A percentile compares a stretch with the other conserved stretches of the same genome.
phyloP scores from a whole-genome alignment of 2,888 invertebrate genomes.

The Drosophila bunnanda region DNA sequence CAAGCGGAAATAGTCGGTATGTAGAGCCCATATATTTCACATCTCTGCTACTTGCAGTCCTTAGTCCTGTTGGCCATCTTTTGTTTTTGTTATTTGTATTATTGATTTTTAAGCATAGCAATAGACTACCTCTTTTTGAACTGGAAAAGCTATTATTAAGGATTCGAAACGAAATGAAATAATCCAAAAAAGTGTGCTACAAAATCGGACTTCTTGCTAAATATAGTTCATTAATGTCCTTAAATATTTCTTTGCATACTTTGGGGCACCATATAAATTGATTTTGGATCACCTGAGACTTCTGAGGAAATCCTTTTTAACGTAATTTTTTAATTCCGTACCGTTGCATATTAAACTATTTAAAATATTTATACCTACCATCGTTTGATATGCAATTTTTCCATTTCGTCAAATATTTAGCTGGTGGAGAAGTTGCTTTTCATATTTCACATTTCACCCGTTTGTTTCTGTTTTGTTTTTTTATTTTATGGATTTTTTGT shows the following conservation, averaged over 20 bases:
- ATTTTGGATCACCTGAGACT: background rate
- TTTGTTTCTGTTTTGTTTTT: slow-evolving; percentile 28
- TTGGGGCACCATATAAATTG: too few species aligned
- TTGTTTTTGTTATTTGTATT: slow-evolving; percentile 2
- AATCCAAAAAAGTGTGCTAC: background rate
- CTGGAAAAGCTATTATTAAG: background rate
- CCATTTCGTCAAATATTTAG: background rate
- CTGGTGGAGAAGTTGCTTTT: background rate
- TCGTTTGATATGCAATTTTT: background rate
- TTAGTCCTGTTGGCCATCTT: slow-evolving; percentile 7
- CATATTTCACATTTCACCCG: slow-evolving; percentile 9
- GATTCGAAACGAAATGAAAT: background rate
- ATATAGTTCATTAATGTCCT: background rate
- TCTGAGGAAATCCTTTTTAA: background rate
- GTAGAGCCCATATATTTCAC: slow-evolving; percentile 41
- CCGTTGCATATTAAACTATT: background rate
- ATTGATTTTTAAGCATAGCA: slow-evolving; percentile 1
- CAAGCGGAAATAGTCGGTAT: slow-evolving; percentile 55
- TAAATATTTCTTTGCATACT: background rate
- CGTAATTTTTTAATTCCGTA: background rate
- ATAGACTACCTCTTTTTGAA: background rate
- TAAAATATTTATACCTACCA: background rate
- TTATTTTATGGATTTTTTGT: slow-evolving; percentile 65
- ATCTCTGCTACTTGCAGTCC: slow-evolving; percentile 5
- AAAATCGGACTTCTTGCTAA: too few species aligned